Evolutionary conservation across 35 echinoderm and acorn worm genomes (phyloP).

Genomic region (Anneissia japonica): DNA sequence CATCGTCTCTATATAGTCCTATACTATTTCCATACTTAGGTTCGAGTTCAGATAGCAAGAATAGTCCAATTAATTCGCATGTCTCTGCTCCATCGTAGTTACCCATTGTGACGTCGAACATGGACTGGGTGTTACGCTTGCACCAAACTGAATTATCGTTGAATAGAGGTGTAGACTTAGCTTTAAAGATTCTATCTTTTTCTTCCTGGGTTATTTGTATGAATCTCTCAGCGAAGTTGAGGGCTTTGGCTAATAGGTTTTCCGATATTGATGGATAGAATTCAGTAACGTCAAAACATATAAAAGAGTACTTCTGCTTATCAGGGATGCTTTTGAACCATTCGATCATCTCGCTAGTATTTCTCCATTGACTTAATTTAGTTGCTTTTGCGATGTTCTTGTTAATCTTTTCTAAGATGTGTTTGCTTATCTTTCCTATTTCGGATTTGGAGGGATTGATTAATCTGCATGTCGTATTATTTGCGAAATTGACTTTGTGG

Average conservation of each 20-base stretch:
- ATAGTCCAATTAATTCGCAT: not conserved
- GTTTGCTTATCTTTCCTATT: too few relatives aligned
- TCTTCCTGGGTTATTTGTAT: not conserved
- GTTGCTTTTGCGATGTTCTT: too few relatives aligned
- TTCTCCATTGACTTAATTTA: too few relatives aligned
- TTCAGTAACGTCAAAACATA: not conserved
- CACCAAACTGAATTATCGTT: not conserved
- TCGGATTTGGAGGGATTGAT: too few relatives aligned
- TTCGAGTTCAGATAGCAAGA: not conserved
- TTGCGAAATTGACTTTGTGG: too few relatives aligned
- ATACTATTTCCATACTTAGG: not conserved
- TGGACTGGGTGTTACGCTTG: not conserved
- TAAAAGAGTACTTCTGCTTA: not conserved
- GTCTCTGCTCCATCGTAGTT: slow-evolving; percentile 11
- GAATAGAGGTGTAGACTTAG: not conserved
- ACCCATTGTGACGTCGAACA: slow-evolving; percentile 10
- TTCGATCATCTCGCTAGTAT: too few relatives aligned
- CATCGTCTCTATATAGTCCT: not conserved
- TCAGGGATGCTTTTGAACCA: not conserved
- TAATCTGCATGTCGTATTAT: too few relatives aligned
- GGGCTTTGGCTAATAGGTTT: not conserved
- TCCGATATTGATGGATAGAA: not conserved
- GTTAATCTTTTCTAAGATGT: too few relatives aligned
- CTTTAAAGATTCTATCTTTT: not conserved
- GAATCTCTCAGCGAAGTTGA: not conserved